Evolutionary conservation across 2,113 vertebrate genomes (phyloP).

Genomic region (Vulpes lagopus): DNA sequence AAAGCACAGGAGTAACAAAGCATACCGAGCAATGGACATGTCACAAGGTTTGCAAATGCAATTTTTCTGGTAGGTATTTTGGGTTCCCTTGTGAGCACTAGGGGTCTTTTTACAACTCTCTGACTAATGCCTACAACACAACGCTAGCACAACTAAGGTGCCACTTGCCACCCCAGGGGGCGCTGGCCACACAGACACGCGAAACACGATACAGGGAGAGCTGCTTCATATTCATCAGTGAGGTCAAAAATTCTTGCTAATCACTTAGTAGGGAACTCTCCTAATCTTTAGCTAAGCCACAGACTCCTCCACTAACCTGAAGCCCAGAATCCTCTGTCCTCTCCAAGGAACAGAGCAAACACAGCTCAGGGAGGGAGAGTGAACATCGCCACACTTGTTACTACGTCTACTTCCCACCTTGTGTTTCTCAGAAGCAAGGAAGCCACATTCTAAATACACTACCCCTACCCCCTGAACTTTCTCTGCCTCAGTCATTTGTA

Average conservation of each 20-base stretch:
- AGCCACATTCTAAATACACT: conserved; percentile 23
- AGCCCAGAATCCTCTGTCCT: not conserved
- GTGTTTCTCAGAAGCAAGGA: conserved; percentile 57
- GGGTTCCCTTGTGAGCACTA: conserved; percentile 75
- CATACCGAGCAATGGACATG: conserved; percentile 35
- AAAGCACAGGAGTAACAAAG: conserved; percentile 38
- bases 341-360: conserved; percentile 31
- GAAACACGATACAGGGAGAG: conserved; percentile 79
- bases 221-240: conserved; percentile 74
- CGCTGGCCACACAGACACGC: conserved; percentile 81
- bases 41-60: conserved; percentile 73
- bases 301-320: conserved; percentile 54
- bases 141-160: conserved; percentile 80
- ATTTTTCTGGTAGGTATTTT: conserved; percentile 80
- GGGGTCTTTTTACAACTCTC: conserved; percentile 82
- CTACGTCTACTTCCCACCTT: not conserved
- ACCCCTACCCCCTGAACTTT: not conserved
- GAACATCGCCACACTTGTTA: not conserved
- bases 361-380: not conserved
- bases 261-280: conserved; percentile 70
- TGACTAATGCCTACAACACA: conserved; percentile 84
- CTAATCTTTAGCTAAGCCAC: conserved; percentile 12
- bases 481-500: not conserved
- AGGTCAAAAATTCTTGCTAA: conserved; percentile 80
- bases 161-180: conserved; percentile 75